Conservation (phyloP, 2,797 vertebrate genomes). For the Dromococcyx pavoninus region DNA sequence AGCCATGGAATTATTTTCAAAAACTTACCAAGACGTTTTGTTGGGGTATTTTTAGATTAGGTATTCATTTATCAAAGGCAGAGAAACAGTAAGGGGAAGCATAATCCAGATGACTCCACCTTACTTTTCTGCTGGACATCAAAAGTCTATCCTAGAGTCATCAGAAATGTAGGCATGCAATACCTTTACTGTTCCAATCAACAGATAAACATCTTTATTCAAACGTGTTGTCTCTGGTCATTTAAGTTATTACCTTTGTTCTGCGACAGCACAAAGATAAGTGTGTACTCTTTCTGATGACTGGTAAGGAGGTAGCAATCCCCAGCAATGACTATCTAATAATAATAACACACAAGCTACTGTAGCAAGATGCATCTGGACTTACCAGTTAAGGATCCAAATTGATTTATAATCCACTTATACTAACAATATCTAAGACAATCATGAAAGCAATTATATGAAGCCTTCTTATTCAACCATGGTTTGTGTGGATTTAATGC, state of each 20-base stretch:
- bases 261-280: background rate
- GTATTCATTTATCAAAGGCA: background rate
- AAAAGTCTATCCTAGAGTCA: background rate
- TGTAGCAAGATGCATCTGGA: background rate
- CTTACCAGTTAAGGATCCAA: background rate
- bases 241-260: background rate
- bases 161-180: background rate
- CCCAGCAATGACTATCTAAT: background rate
- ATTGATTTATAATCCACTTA: background rate
- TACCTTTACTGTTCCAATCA: background rate
- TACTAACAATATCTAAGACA: background rate
- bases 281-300: background rate
- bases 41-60: background rate
- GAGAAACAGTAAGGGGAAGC: background rate
- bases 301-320: background rate
- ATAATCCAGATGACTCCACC: background rate
- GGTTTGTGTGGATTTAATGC: background rate
- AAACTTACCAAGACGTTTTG: background rate
- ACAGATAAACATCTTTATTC: background rate
- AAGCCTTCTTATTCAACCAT: background rate
- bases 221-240: background rate
- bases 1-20: background rate
- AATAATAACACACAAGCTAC: background rate
- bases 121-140: background rate
- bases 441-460: background rate